Base-by-base conservation (phyloP, 2,797 vertebrate genomes). In the Pelodytes ibericus region DNA sequence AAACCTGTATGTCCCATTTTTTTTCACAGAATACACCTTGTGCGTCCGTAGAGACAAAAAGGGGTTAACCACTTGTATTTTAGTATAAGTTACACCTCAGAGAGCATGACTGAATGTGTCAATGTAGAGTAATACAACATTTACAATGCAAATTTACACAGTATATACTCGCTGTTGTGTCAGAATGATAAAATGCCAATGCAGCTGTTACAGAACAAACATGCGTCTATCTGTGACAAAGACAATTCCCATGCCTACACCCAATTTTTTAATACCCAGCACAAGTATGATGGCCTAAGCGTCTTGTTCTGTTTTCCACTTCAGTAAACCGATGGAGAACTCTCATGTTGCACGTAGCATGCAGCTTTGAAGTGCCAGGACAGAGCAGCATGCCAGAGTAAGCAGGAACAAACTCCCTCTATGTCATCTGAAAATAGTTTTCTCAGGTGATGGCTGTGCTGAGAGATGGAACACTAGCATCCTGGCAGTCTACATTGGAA, bases 331-430 rank as follows among this genome's bases (percentile, higher is more conserved):
- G 16, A 49, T 74, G 64, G 64, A 59, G 77, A 33, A 24, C 58
- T 69, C 57, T 58, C 57, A 56, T 69, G 57, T 66, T 68, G 71
- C 77, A 79, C 77, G 77, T 79, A 73, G 71, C 58, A 69, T 74
- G 27, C 31, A 63, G 71, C 77, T 79, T 79, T 79, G 77, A 73
- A 61, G 64, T 79, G 71, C 64, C 71, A 73, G 53, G 68, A 29
- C 31, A 44, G 20, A 10, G 18, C 64, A 16, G 33, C 47, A 63
- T 63, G 77, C 77, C 77, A 79, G 64, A 79, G 58, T 79, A 79
- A 79, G 71, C 71, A 79, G 77, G 64, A 79, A 79, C 77, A 79
- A 44, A 67, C 77, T 79, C 64, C 30, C 64, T 73, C 64, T 79
- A 58, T 74, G 64, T 69, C 64, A 68, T 67, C 71, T 69, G 24